Evolutionary conservation across 2,888 invertebrate species (phyloP).

Genomic region (Frankliniella intonsa): DNA sequence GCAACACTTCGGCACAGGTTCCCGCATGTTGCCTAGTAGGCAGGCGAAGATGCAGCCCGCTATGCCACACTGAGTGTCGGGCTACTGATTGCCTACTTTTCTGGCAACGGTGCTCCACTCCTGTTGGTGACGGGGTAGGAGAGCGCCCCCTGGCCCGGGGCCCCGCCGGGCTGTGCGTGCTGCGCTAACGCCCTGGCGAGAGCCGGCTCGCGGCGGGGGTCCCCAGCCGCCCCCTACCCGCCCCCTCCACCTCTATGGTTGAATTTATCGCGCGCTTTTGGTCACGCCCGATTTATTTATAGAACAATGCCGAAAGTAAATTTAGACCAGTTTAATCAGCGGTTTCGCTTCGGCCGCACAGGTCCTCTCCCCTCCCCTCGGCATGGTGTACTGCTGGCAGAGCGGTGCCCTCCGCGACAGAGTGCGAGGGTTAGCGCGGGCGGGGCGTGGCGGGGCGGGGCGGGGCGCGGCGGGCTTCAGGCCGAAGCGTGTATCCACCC

Average conservation of each 20-base stretch:
- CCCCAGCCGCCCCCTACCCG: background rate
- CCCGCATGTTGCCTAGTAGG: no score
- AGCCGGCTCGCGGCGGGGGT: background rate
- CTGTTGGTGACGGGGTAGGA: no score
- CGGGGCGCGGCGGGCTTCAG: background rate
- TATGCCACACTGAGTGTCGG: no score
- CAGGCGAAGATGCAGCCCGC: no score
- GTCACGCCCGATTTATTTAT: slow-evolving; percentile 23
- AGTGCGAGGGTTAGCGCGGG: background rate
- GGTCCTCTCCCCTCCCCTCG: background rate
- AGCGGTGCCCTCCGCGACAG: background rate
- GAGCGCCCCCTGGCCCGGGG: background rate
- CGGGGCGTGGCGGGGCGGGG: background rate
- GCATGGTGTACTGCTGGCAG: no score
- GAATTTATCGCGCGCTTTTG: slow-evolving; percentile 23
- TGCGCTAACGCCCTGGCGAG: background rate
- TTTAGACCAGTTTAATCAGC: slow-evolving; percentile 4
- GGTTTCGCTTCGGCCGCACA: background rate
- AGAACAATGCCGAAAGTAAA: slow-evolving; percentile 17
- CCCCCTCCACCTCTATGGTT: background rate
- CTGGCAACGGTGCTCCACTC: no score
- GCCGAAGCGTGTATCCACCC: background rate
- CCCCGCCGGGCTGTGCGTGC: no score
- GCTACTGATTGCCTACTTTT: no score
- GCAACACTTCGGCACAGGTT: no score